A percentile compares a stretch with the other conserved stretches of the same genome.
Conservation (phyloP, 37 sponge, comb jelly and placozoan species). For the Spongilla lacustris region DNA sequence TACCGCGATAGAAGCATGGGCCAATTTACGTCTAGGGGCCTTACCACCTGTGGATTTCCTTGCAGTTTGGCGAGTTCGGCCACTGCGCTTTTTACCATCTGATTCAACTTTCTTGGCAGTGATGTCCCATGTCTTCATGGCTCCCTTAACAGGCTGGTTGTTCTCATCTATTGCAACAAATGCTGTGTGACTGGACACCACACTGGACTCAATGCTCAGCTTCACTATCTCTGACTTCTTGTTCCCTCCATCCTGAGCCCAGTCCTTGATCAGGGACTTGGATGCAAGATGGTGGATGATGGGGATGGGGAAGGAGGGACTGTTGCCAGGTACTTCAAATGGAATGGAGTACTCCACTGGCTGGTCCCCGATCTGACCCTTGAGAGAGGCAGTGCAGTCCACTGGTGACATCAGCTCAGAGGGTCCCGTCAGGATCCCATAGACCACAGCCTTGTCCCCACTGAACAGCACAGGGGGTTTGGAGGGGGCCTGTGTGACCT, state of each 20-base stretch:
- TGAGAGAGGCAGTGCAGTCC: constrained; percentile 40
- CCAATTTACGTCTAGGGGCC: no score
- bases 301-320: constrained; percentile 7
- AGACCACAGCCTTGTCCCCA: constrained; percentile 71
- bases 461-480: constrained; percentile 57
- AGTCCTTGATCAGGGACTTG: constrained; percentile 67
- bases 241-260: constrained; percentile 9
- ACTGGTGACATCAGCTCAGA: constrained; percentile 1
- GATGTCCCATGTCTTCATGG: constrained; percentile 60
- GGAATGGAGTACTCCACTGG: constrained; percentile 37
- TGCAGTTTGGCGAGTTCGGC: neutral
- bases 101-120: neutral
- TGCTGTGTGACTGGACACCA: constrained; percentile 71
- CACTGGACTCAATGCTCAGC: constrained; percentile 70
- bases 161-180: constrained; percentile 75
- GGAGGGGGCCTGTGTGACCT: constrained; percentile 40
- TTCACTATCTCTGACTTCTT: constrained; percentile 40
- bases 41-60: neutral
- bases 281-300: constrained; percentile 82
- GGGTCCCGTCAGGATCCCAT: constrained; percentile 46
- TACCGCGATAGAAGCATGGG: neutral
- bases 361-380: constrained; percentile 41
- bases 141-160: constrained; percentile 61
- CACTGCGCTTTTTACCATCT: neutral
- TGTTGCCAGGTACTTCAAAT: constrained; percentile 13